A percentile compares a stretch with the other conserved stretches of the same genome.
These are phyloP conservation scores for Dendrolimus houi DNA, from an alignment of 2,888 invertebrate genomes.

Conservation along the genomic window DNA sequence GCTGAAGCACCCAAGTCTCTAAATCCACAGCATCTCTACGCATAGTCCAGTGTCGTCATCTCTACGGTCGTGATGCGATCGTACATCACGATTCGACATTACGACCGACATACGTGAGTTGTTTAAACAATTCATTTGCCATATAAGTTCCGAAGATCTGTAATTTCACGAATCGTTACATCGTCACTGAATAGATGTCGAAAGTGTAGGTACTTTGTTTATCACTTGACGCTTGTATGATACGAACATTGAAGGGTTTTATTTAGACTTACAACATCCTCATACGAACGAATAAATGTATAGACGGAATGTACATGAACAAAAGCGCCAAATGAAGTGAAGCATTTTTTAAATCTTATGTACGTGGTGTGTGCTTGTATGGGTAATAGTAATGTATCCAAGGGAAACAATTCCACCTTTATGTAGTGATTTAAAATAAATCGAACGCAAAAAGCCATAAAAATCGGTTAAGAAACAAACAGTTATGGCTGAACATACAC, in stretches of 20 bases:
- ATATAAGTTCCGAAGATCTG: constrained; percentile 1
- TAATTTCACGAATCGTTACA: constrained; percentile 6
- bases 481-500: no score
- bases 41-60: constrained; percentile 12
- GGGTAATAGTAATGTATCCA: no score
- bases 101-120: constrained; percentile 16
- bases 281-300: background rate
- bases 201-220: background rate
- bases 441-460: no score
- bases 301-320: no score
- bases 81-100: constrained; percentile 18
- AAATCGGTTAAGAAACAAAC: no score
- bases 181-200: background rate
- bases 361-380: no score
- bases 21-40: constrained; percentile 6
- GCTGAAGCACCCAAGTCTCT: background rate
- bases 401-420: no score
- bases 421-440: no score
- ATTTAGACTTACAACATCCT: background rate
- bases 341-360: no score
- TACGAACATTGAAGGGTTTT: no score
- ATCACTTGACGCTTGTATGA: background rate
- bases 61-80: constrained; percentile 20
- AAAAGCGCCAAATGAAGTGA: no score
- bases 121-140: constrained; percentile 5